Evolutionary conservation across 2,113 vertebrate species (phyloP), one percentile per base, ranked within the genome.

Genomic region (Perccottus glenii): DNA sequence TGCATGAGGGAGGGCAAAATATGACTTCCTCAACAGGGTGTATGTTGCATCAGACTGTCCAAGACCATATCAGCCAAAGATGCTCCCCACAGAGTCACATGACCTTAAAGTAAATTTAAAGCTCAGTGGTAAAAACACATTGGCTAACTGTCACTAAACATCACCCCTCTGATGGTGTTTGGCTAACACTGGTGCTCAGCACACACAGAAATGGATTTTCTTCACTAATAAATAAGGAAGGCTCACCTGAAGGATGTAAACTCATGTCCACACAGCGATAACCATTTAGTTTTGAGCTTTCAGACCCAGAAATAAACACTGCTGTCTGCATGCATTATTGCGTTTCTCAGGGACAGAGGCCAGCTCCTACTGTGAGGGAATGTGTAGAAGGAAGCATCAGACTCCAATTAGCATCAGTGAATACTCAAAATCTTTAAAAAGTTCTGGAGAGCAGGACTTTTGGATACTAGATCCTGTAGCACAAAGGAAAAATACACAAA

Each of bases 11-110:
- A 64, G 71, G 60, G 59, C 67, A 80, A 77, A 78, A 73, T 80
- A 11, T 52, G 74, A 85, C 81, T 84, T 91, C 85, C 73, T 60
- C 59, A 88, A 85, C 86, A 75, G 15, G 3, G 15, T 19, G 47
- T 38, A 16, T 48, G 74, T 58, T 75, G 69, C 38, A 70, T 63
- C 65, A 5, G 4, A 46, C 72, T 70, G 68, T 79, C 47, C 48
- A 65, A 49, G 66, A 55, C 43, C 66, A 73, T 55, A 60, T 68
- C 49, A 73, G 44, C 52, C 62, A 64, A 64, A 66, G 32, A 64
- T 65, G 32, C 46, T 62, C 57, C 36, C 56, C 45, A 67, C 45
- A 6, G 66, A 61, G 46, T 57, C 56, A 16, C 11, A 9, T 43
- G 56, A 42, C n/a, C 33, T 14, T 14, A 36, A 36, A 55, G 52